phyloP scores from a whole-genome alignment of 2,797 vertebrate genomes.

The Antennarius maculatus region DNA sequence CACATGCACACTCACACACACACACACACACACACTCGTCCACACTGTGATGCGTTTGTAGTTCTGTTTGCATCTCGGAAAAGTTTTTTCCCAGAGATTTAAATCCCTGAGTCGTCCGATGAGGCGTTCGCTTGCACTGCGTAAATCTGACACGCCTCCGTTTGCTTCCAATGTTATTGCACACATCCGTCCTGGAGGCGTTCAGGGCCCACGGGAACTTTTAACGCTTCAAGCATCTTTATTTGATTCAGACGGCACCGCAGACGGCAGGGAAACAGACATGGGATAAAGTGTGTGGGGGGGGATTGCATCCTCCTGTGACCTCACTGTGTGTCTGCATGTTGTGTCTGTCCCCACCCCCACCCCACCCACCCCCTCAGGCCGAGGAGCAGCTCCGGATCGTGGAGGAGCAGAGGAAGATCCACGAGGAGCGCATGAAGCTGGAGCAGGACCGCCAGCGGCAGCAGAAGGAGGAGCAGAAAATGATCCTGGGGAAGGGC shows the following conservation, averaged over 20 bases:
- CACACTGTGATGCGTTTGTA: no score
- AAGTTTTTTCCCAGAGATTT: no score
- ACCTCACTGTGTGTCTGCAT: background rate
- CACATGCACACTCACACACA: no score
- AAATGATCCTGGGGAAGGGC: slow-evolving; percentile 98
- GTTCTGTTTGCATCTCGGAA: no score
- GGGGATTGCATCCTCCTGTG: slow-evolving; percentile 26
- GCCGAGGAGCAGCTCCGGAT: slow-evolving; percentile 99
- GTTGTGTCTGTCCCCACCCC: background rate
- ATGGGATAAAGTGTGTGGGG: background rate
- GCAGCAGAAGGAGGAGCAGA: slow-evolving; percentile 99
- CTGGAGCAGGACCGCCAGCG: slow-evolving; percentile 98
- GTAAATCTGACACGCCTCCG: no score
- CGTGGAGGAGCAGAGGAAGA: slow-evolving; percentile 99
- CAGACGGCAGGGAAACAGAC: no score
- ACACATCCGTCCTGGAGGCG: slow-evolving; percentile 10
- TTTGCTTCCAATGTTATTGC: no score
- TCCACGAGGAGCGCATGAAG: slow-evolving; percentile 99
- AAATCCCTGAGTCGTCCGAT: no score
- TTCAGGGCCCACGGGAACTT: background rate
- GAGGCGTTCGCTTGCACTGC: no score
- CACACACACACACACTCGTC: no score
- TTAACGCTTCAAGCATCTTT: background rate
- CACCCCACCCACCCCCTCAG: slow-evolving; percentile 74
- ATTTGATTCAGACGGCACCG: slow-evolving; percentile 7